Conservation (phyloP, 2,113 vertebrate species). For the Leiothrix lutea region DNA sequence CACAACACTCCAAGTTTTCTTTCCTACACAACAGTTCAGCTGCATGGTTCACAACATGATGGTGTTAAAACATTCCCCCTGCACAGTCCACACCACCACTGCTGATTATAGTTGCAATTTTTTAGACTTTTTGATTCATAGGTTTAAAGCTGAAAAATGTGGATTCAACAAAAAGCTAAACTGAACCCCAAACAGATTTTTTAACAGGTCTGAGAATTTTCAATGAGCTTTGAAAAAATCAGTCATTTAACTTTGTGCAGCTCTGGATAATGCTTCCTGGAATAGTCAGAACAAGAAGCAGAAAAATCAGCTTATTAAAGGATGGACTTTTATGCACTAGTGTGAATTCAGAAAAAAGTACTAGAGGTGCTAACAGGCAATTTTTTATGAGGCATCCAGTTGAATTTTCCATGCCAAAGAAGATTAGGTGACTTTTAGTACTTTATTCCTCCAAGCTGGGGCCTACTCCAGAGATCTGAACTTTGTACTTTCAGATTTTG, state of each 20-base stretch:
- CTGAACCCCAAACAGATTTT: background rate
- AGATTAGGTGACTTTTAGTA: background rate
- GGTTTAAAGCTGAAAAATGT: background rate
- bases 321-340: background rate
- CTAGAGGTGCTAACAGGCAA: background rate
- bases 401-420: constrained; percentile 16
- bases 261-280: background rate
- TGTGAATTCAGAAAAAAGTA: background rate
- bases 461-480: background rate
- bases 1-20: accelerated
- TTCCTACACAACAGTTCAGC: background rate
- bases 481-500: constrained; percentile 4
- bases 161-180: background rate
- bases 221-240: background rate
- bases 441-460: background rate
- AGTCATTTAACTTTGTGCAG: background rate
- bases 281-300: background rate
- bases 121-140: background rate
- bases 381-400: background rate
- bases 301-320: background rate
- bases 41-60: accelerated
- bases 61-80: background rate
- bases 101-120: background rate
- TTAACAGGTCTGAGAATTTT: constrained; percentile 2
- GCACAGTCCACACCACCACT: background rate